Base-by-base conservation (phyloP, 2,888 invertebrate genomes). In the Macrosoma leucophasiata region DNA sequence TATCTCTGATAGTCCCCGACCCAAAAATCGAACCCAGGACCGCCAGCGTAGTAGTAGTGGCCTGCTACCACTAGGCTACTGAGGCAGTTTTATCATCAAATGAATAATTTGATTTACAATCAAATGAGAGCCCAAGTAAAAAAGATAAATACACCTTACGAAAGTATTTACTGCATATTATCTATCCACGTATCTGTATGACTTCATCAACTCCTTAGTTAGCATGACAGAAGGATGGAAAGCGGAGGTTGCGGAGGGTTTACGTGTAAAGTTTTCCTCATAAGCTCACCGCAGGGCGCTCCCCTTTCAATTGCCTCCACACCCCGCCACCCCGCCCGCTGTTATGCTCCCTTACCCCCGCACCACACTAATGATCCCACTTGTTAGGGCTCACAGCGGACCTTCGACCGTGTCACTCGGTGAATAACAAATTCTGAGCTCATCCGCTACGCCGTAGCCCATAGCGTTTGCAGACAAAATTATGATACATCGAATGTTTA, bases 381-480 rank as follows among this genome's bases (percentile, higher is more conserved):
- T 84, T 82, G 82, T 82, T 81, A 77, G 67, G 76, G 74, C 78
- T 81, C 77, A 71, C 58, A 59, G 60, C 65, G 78, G 78, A 76
- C 82, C 75, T 77, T 76, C 66, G 68, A 43, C 70, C 69, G 71
- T 76, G 79, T 75, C 73, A 75, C 65, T 63, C 62, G 64, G 68
- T 76, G 81, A 82, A 82, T 82, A 81, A 79, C 81, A 78, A 82
- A 82, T 77, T 75, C 67, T 58, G 57, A 65, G 64, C 63, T 69
- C 65, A 76, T 73, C 67, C 49, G 58, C 66, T 62, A 59, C 57
- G 52, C 43, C 55, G 52, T 59, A 64, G 45, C 46, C 29, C 47
- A 48, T 45, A 43, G 50, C 45, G 33, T 28, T 25, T 34, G 48
- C 44, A 27, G 28, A 17, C 23, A n/a, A n/a, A n/a, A n/a, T n/a